phyloP scores from a whole-genome alignment of 2,888 invertebrate genomes.

The Lucinisca nassula region DNA sequence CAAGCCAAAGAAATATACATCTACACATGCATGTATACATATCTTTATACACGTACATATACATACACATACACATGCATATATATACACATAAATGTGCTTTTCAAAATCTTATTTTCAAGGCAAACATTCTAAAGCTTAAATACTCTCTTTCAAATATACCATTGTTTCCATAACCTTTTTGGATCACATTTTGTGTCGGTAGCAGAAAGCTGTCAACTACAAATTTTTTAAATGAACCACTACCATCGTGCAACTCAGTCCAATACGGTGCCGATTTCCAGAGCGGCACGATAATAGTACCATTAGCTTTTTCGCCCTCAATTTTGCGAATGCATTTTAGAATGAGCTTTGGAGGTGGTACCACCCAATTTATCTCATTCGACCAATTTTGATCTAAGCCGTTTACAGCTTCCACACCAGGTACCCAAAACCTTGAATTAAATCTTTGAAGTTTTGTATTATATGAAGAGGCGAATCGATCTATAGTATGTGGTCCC shows the following conservation, averaged over 20 bases:
- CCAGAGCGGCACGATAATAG: conserved; percentile 1
- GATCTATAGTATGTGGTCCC: not conserved
- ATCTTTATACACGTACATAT: no score
- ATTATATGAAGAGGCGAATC: not conserved
- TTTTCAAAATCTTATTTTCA: conserved; percentile 9
- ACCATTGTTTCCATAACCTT: not conserved
- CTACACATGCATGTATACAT: no score
- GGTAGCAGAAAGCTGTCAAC: not conserved
- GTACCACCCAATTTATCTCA: not conserved
- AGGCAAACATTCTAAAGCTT: not conserved
- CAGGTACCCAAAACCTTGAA: not conserved
- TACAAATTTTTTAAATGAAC: not conserved
- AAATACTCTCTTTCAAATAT: not conserved
- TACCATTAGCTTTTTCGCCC: not conserved
- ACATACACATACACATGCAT: no score
- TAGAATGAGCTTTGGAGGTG: not conserved
- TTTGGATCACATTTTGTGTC: not conserved
- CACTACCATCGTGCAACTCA: not conserved
- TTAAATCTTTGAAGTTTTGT: not conserved
- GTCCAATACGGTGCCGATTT: conserved; percentile 14
- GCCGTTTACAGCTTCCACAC: not conserved
- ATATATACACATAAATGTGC: no score
- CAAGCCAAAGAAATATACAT: no score
- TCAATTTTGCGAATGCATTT: not conserved
- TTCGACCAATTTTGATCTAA: not conserved